Base-by-base conservation (phyloP, 2,888 invertebrate genomes). In the Ophion slaviceki region DNA sequence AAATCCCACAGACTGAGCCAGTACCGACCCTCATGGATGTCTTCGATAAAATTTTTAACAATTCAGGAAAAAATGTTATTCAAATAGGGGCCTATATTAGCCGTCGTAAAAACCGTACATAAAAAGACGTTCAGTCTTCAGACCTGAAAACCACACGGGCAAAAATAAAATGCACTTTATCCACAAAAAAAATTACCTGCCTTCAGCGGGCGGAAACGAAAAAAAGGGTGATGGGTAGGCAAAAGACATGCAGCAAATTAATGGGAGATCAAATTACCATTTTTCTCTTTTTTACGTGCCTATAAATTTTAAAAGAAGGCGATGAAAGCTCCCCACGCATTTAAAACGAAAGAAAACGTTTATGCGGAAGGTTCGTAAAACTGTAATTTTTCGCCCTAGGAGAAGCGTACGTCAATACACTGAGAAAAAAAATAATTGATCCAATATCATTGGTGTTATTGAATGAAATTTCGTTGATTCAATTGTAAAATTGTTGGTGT, bases 211-310 rank as follows among this genome's bases (percentile, higher is more conserved):
- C 2, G n/a, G 10, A 10, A 14, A 10, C 24, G 17, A 45, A 62
- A 70, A 68, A 24, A 40, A 40, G 1, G 40, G 24, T 4, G 2
- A 57, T 6, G 32, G 24, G 59, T 47, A n/a, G 47, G 40, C 24
- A 40, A 10, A 72, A 72, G 36, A 72, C 20, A n/a, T 68, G 61
- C 47, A 76, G 47, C 64, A 57, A 82, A 82, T 77, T 82, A 82
- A 80, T 82, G 72, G 62, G 67, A 80, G 62, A 86, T 85, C 47
- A 71, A 82, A 82, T 82, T 75, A 71, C 53, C 70, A 66, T 78
- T 68, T 47, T 17, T 20, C 24, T 14, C 24, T 45, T 36, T 32
- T 53, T 53, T 53, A 47, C 24, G 20, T 71, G 0, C 6, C 4
- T 36, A 57, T 32, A 57, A 71, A 59, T 32, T 24, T 24, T 32